Evolutionary conservation across 2,113 vertebrate genomes (phyloP), one percentile per base, ranked within the genome.

Genomic region (Laterallus jamaicensis): DNA sequence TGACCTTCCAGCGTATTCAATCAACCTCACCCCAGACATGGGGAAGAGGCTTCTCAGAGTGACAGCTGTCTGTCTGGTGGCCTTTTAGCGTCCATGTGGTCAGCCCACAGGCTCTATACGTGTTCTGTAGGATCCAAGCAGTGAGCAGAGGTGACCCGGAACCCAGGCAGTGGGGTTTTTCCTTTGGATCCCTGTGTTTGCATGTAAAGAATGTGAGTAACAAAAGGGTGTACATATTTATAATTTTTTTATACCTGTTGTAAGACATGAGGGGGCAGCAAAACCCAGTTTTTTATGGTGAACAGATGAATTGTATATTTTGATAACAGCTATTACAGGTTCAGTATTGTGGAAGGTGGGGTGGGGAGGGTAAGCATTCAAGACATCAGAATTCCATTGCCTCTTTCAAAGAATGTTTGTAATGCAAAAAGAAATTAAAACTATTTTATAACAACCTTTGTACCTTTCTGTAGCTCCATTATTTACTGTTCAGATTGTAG

Each of bases 241-340:
- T 98, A 97, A 93, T 97, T 98, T 98, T 98, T 98, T 98, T 98
- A 98, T 98, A 98, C 98, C 97, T 98, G 97, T 98, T 97, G 94
- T 97, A 92, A 97, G 97, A 96, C 93, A 62, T 83, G 96, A 96
- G 97, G 96, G 95, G 97, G 96, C 95, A 96, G 97, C 96, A 95
- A 92, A 95, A 88, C 87, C 83, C 90, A 79, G 78, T 96, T 98
- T 95, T 98, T 98, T 97, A 98, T 82, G 96, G 97, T 86, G 96
- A 98, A 93, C 97, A 98, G 97, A 98, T 98, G 98, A 97, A 98
- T 96, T 97, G 97, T 98, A 98, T 98, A 98, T 98, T 98, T 98
- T 98, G 98, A 97, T 98, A 98, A 93, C 97, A 96, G 97, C 97
- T 89, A 89, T 96, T 96, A 95, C 97, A 98, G 98, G 98, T 97